A percentile compares a stretch with the other conserved stretches of the same genome.
These are phyloP conservation scores for Artibeus jamaicensis DNA, from an alignment of 2,797 vertebrate genomes.

Conservation along the genomic window DNA sequence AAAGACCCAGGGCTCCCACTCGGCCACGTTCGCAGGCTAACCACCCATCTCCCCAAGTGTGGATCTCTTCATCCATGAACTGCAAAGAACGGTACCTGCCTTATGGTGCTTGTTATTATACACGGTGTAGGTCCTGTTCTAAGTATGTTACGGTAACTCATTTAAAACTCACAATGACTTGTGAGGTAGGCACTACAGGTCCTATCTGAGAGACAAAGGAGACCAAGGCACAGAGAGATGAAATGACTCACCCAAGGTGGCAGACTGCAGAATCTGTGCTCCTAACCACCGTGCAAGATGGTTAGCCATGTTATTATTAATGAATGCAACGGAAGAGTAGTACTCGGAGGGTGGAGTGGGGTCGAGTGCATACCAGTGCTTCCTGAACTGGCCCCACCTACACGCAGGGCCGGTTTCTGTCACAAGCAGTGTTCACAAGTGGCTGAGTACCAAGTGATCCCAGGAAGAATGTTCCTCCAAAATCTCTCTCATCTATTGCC, in stretches of 20 bases:
- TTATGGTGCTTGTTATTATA: background rate
- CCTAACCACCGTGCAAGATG: background rate
- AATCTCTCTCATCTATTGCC: background rate
- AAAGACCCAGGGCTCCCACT: background rate
- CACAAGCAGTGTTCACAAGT: background rate
- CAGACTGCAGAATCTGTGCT: background rate
- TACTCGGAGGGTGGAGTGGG: background rate
- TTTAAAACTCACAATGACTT: background rate
- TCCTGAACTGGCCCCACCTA: background rate
- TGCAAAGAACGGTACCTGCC: background rate
- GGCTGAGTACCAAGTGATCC: background rate
- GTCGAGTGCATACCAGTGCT: background rate
- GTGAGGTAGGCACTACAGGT: background rate
- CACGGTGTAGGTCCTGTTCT: background rate
- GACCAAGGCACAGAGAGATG: background rate
- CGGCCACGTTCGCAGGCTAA: background rate
- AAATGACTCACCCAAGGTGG: background rate
- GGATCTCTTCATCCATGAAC: background rate
- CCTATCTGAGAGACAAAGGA: slow-evolving; percentile 12
- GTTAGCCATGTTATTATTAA: background rate
- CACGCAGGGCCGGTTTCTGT: background rate
- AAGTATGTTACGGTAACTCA: background rate
- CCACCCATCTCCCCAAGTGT: background rate
- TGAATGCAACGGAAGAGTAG: background rate
- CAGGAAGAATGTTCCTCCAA: background rate